phyloP scores from a whole-genome alignment of 2,888 invertebrate genomes.

The Branchipolynoe longqiensis region DNA sequence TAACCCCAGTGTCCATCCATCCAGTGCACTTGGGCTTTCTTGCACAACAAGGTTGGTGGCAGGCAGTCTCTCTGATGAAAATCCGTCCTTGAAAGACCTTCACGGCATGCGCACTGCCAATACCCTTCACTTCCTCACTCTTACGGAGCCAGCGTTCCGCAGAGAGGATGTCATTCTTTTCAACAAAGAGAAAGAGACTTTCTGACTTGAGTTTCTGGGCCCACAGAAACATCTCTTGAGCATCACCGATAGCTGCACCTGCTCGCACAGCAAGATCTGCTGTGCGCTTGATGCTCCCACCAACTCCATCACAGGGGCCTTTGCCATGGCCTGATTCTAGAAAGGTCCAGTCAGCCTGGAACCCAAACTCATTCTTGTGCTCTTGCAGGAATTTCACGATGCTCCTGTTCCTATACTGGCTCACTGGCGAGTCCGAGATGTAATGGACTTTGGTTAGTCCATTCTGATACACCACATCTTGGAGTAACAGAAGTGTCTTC shows the following conservation, averaged over 20 bases:
- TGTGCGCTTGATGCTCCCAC: not conserved
- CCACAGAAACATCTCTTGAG: too few relatives aligned
- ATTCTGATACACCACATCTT: not conserved
- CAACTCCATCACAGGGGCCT: conserved; percentile 33
- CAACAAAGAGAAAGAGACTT: too few relatives aligned
- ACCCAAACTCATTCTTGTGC: not conserved
- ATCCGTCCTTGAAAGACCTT: too few relatives aligned
- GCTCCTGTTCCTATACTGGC: conserved; percentile 1
- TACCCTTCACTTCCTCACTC: too few relatives aligned
- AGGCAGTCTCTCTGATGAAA: too few relatives aligned
- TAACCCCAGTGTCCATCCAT: too few relatives aligned
- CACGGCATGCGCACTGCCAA: too few relatives aligned
- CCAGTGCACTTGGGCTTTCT: too few relatives aligned
- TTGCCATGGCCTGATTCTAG: conserved; percentile 28
- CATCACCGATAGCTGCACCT: not conserved
- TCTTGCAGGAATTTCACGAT: not conserved
- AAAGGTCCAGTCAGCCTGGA: not conserved
- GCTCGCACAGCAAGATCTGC: not conserved
- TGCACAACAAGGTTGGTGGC: too few relatives aligned
- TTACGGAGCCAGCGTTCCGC: too few relatives aligned
- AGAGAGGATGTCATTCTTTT: too few relatives aligned
- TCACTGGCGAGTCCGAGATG: conserved; percentile 2
- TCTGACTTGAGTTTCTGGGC: too few relatives aligned
- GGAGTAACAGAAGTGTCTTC: not conserved
- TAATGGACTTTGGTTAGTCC: not conserved